Evolutionary conservation across 2,888 invertebrate species (phyloP), one percentile per base, ranked within the genome.

Genomic region (Meteorus cinctellus): DNA sequence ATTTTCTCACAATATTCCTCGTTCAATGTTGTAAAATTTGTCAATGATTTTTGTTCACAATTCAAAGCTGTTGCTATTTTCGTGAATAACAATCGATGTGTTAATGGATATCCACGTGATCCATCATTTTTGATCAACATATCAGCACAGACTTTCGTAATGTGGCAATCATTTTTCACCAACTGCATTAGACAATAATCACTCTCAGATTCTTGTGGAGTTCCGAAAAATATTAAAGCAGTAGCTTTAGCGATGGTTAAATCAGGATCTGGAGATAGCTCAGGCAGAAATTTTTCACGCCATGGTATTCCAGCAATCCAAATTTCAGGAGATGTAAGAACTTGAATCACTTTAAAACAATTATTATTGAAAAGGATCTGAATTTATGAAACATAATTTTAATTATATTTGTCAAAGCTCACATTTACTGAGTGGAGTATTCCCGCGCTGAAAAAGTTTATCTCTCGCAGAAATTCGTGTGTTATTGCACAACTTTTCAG

Each of bases 21-120:
- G 19, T 80, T 76, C 45, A 87, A 68, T 55, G 78, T 76, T 2
- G 73, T 68, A 24, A 80, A 75, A 19, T 74, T 41, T 12, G 72
- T 31, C 8, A 4, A n/a, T 4, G 66, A 8, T 74, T 68, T 60
- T 65, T 78, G 45, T 34, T 75, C 48, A 59, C 84, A 87, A 14
- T 85, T 79, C 48, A 88, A 86, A 16, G 86, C 84, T 70, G 75
- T 80, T 0, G 87, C 86, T 5, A 87, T 78, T 82, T 89, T 86
- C 10, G 88, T 78, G 72, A 87, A 86, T 24, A 90, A 81, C 55
- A 90, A 82, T 79, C 89, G 86, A 77, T 90, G 90, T 2, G 90
- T 88, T 5, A 89, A 81, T 24, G 90, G 87, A 79, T 90, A 90
- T 48, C 88, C 90, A 34, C 86, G 82, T 19, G 86, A 65, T 3